Evolutionary conservation across 2,113 vertebrate species (phyloP), one percentile per base, ranked within the genome.

Genomic region (Oreotrochilus melanogaster): DNA sequence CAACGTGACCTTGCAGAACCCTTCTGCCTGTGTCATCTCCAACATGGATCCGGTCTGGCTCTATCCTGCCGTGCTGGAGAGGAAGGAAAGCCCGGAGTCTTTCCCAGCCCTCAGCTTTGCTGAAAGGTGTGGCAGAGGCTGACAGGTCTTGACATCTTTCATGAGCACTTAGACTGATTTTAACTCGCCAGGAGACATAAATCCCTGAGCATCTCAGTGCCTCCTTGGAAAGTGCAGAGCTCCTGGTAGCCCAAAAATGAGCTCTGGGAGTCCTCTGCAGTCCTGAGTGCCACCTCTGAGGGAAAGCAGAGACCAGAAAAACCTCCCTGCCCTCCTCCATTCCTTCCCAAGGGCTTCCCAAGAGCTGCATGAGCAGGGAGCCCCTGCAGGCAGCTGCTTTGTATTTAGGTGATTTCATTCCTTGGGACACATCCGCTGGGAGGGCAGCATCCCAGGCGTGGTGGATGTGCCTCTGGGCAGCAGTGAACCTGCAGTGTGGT

Each of bases 231-330:
- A 56, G 54, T 19, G 37, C 75, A 64, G 86, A 43, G 8, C 17
- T 37, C 51, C 23, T 1, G 14, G 50, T 22, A 73, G 50, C 75
- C 85, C 56, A 3, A 56, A n/a, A 35, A 17, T 0, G 24, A 51
- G 58, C n/a, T n/a, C n/a, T 11, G n/a, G 42, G 64, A 54, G 11
- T 2, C 31, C 65, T 10, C 28, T 42, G 69, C 43, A 79, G 70
- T 62, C 50, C 42, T 3, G 0, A 5, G 24, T 1, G 37, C 48
- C 2, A 5, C 74, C 25, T 14, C 18, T 0, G 1, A 17, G 72
- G 48, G 69, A 53, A 0, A 1, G 75, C 79, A 83, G 53, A n/a
- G 79, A 14, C 6, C 48, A 67, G 39, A 47, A 42, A 22, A 0
- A 3, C 39, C 64, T 8, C 27, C 35, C 23, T 53, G 88, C 65